These are phyloP conservation scores for Plumapathes pennacea DNA, from an alignment of 92 coral and sea anemone genomes.

Conservation along the genomic window DNA sequence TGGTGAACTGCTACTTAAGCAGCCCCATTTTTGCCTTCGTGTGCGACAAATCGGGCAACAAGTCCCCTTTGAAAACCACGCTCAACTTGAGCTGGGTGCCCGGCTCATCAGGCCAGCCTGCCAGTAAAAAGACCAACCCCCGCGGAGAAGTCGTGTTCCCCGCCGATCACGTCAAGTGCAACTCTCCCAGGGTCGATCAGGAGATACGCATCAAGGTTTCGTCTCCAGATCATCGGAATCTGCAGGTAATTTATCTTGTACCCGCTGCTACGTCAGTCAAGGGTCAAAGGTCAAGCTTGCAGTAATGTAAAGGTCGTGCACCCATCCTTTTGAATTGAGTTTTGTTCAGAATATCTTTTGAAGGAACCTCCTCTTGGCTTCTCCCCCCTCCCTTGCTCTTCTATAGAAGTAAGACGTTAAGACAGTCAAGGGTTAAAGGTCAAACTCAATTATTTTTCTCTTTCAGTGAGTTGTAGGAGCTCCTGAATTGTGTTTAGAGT, in stretches of 20 bases:
- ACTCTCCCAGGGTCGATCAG: conserved; percentile 53
- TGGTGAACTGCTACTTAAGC: conserved; percentile 63
- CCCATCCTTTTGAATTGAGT: too few species aligned
- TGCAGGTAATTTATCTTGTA: conserved; percentile 40
- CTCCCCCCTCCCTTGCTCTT: too few species aligned
- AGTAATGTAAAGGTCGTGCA: too few species aligned
- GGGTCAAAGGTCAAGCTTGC: not conserved
- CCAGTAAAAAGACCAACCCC: conserved; percentile 46
- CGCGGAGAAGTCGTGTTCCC: conserved; percentile 66
- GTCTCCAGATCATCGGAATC: conserved; percentile 58
- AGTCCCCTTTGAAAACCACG: conserved; percentile 70
- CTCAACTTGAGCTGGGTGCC: conserved; percentile 68
- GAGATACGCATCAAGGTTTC: conserved; percentile 56
- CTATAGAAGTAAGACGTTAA: too few species aligned
- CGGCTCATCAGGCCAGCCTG: conserved; percentile 34
- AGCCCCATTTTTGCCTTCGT: conserved; percentile 58
- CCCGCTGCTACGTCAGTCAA: not conserved
- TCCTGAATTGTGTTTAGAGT: too few species aligned
- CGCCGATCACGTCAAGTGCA: conserved; percentile 48
- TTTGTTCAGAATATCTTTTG: too few species aligned
- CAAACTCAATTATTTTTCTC: too few species aligned
- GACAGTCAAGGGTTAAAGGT: too few species aligned
- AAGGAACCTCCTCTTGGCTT: too few species aligned
- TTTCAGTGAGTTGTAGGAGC: too few species aligned
- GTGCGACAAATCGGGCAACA: conserved; percentile 78